These are phyloP conservation scores for Cygnus atratus DNA, from an alignment of 2,113 vertebrate species.

Conservation along the genomic window DNA sequence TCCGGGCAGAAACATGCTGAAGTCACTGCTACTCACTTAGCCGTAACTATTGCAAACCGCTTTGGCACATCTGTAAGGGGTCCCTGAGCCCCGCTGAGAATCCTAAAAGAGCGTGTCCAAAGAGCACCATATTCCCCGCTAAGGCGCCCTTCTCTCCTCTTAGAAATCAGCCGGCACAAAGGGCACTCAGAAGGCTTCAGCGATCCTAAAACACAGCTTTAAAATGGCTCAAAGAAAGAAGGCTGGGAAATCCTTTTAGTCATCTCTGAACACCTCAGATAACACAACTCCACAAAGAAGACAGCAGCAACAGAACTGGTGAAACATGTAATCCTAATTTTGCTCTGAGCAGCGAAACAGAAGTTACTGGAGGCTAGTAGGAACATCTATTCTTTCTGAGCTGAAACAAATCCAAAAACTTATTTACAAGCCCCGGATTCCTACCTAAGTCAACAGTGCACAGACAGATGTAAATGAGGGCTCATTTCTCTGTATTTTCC, in stretches of 20 bases:
- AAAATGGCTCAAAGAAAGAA: not conserved
- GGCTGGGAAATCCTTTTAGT: not conserved
- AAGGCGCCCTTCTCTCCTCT: not conserved
- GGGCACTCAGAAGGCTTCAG: not conserved
- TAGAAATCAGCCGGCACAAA: not conserved
- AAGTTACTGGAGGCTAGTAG: slow-evolving; percentile 9
- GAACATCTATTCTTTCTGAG: slow-evolving; percentile 9
- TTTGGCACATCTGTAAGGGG: not conserved
- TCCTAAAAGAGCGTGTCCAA: not conserved
- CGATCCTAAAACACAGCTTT: not conserved
- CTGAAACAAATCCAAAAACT: slow-evolving; percentile 15
- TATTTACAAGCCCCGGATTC: not conserved
- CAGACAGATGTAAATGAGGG: slow-evolving; percentile 34
- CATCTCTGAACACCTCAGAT: not conserved
- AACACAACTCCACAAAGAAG: slow-evolving; percentile 4
- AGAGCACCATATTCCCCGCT: not conserved
- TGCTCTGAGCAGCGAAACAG: not conserved
- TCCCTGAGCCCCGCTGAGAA: not conserved
- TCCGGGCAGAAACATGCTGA: not conserved
- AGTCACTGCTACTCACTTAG: not conserved
- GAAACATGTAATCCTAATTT: not conserved
- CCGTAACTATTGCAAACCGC: not conserved
- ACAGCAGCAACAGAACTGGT: not conserved
- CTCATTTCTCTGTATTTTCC: slow-evolving; percentile 14
- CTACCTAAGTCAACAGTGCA: slow-evolving; percentile 2